phyloP scores from a whole-genome alignment of 2,888 invertebrate genomes.

The Choreutis nemorana region DNA sequence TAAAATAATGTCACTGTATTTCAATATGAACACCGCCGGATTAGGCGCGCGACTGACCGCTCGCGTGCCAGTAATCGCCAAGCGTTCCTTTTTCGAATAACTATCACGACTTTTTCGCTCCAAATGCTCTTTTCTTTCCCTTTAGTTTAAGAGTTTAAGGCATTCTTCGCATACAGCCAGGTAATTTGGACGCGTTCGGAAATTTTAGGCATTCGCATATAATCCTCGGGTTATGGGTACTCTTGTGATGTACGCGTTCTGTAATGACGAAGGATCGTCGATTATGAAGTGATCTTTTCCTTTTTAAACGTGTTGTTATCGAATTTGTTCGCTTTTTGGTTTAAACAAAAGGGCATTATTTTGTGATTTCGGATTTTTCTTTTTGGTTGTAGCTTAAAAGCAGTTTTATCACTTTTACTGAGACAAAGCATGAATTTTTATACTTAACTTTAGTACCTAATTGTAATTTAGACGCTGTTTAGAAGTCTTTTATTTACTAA shows the following conservation, averaged over 20 bases:
- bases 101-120: constrained; percentile 66
- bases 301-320: constrained; percentile 10
- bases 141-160: constrained; percentile 30
- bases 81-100: constrained; percentile 61
- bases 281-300: constrained; percentile 16
- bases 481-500: no score
- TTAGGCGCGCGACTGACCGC: constrained; percentile 54
- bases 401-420: no score
- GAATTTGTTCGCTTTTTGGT: constrained; percentile 1
- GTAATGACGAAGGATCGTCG: constrained; percentile 19
- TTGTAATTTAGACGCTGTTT: no score
- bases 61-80: constrained; percentile 64
- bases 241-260: constrained; percentile 19
- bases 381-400: no score
- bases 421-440: no score
- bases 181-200: constrained; percentile 44
- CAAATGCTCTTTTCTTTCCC: constrained; percentile 49
- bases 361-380: no score
- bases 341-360: no score
- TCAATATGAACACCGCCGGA: constrained; percentile 33
- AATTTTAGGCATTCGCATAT: constrained; percentile 43
- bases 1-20: constrained; percentile 4
- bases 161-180: constrained; percentile 55
- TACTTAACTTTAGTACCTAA: no score
- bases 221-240: constrained; percentile 12